These are phyloP conservation scores for Leptinotarsa juncta DNA, from an alignment of 2,888 invertebrate genomes.

Conservation along the genomic window DNA sequence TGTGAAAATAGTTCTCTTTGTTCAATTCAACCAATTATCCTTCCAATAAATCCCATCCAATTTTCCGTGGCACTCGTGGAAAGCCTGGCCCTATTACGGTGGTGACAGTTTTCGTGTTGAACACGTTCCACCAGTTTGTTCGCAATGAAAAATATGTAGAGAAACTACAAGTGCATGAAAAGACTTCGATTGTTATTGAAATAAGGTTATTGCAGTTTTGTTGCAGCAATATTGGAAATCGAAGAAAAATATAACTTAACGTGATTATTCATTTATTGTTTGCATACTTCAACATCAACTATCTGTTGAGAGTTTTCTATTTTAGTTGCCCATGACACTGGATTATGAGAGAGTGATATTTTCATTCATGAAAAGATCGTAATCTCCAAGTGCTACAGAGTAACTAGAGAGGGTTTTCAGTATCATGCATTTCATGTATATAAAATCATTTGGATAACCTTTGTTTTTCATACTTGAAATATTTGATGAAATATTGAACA, in stretches of 20 bases:
- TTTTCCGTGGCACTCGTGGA: slow-evolving; percentile 10
- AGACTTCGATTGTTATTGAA: neutral
- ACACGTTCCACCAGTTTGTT: slow-evolving; percentile 13
- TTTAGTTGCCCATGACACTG: too few relatives aligned
- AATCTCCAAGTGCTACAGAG: too few relatives aligned
- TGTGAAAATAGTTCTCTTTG: slow-evolving; percentile 25
- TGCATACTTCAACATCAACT: too few relatives aligned
- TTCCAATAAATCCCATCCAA: slow-evolving; percentile 26
- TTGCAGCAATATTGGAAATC: neutral
- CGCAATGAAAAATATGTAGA: slow-evolving; percentile 11
- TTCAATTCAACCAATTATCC: slow-evolving; percentile 26
- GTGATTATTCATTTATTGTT: too few relatives aligned
- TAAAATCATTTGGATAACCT: too few relatives aligned
- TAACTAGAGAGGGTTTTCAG: too few relatives aligned
- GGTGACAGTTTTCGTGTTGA: slow-evolving; percentile 6
- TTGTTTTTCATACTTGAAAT: too few relatives aligned
- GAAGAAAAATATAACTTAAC: neutral
- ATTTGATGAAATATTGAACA: too few relatives aligned
- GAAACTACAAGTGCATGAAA: neutral
- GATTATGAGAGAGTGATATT: too few relatives aligned
- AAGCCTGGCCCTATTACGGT: slow-evolving; percentile 8
- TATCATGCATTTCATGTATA: too few relatives aligned
- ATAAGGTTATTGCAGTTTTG: neutral
- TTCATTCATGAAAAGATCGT: too few relatives aligned
- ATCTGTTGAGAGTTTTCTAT: too few relatives aligned